Evolutionary conservation across 2,888 invertebrate species (phyloP), one percentile per base, ranked within the genome.

Genomic region (Bellardia pandia): DNA sequence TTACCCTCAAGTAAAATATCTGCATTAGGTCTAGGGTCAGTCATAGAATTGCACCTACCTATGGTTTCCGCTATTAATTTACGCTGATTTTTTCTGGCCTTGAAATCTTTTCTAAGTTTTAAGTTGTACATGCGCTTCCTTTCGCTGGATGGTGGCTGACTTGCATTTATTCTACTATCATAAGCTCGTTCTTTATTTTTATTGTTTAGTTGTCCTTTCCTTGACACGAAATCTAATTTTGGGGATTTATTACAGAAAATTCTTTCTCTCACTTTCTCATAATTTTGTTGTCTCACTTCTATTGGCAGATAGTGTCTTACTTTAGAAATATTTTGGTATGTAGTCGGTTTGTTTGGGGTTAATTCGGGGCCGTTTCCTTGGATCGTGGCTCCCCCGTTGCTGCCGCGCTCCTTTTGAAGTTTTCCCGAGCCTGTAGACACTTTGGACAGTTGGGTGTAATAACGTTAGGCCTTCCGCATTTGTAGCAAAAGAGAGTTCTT

Each of bases 331-430:
- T 23, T 23, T 23, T 23, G 23, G 9, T 33, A 14, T 37, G 48
- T 16, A 33, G 51, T 8, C 7, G 51, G 5, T 53, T 37, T 30
- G 13, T 33, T 40, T 9, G 40, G 13, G 48, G 48, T 56, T 66
- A 45, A 5, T 33, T 13, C 40, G 42, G 23, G 74, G 58, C 5
- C 0, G 7, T 37, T 4, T 78, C 23, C 0, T 13, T 58, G 16
- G 78, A 53, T n/a, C 78, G 69, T 30, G 56, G 7, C 13, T 74
- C 64, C 48, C 66, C 72, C 80, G 53, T 13, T 23, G 30, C 6
- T 8, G 23, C 23, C 74, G 42, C 33, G 60, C 4, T 60, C 14
- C 60, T 33, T 6, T 14, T 60, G 33, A 6, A 60, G 60, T 60
- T 60, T 60, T 60, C 60, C 60, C 14, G 13, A 60, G 33, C 6